phyloP scores from a whole-genome alignment of 2,113 vertebrate genomes.

The Carassius gibelio region DNA sequence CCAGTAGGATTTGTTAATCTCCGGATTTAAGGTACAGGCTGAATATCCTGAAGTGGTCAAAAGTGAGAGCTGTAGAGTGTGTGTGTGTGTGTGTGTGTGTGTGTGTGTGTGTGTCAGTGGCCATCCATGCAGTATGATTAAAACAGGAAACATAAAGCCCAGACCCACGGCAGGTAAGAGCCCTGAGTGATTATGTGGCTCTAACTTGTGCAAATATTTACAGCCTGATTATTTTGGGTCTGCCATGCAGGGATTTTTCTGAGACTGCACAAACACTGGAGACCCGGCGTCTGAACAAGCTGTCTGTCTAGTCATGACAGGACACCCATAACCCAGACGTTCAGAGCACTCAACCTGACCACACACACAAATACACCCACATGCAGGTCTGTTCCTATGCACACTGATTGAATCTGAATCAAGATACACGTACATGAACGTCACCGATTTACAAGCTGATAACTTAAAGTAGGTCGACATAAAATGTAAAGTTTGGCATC shows the following conservation, averaged over 20 bases:
- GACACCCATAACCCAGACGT: slow-evolving; percentile 53
- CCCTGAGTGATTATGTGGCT: slow-evolving; percentile 62
- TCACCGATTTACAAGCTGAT: background rate
- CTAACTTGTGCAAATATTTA: slow-evolving; percentile 64
- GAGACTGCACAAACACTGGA: slow-evolving; percentile 53
- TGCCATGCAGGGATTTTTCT: slow-evolving; percentile 26
- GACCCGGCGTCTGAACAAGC: slow-evolving; percentile 55
- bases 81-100: background rate
- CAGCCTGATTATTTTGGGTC: slow-evolving; percentile 60
- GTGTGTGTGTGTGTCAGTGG: slow-evolving; percentile 35
- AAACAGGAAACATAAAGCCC: slow-evolving; percentile 46
- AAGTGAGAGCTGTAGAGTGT: background rate
- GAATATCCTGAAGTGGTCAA: slow-evolving; percentile 21
- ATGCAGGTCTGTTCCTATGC: background rate
- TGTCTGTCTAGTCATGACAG: slow-evolving; percentile 55
- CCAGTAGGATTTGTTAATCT: slow-evolving; percentile 8
- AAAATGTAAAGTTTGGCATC: no score
- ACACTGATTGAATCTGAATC: no score
- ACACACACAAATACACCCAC: slow-evolving; percentile 26
- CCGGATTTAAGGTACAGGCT: background rate
- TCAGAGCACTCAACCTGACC: slow-evolving; percentile 22
- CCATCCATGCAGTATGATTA: slow-evolving; percentile 43
- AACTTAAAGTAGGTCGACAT: background rate
- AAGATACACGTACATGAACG: no score
- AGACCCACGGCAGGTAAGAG: slow-evolving; percentile 38